phyloP scores from a whole-genome alignment of 2,113 vertebrate genomes.

The Phalacrocorax brasilianus region DNA sequence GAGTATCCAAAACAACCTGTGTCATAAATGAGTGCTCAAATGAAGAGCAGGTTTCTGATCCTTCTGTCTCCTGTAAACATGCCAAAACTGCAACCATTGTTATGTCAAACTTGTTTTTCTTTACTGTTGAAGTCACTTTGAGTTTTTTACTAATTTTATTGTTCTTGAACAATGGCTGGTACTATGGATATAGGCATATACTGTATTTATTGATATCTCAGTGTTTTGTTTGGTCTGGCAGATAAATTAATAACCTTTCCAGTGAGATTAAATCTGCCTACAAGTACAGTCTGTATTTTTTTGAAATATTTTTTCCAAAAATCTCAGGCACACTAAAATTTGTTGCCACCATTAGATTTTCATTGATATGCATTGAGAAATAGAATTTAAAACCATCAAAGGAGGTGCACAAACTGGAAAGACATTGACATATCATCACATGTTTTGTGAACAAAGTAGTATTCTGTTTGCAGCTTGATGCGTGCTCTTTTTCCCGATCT shows the following conservation, averaged over 20 bases:
- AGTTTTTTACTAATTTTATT: neutral
- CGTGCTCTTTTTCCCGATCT: neutral
- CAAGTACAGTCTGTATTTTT: neutral
- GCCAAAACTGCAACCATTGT: neutral
- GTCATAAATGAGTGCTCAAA: neutral
- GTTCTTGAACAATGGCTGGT: neutral
- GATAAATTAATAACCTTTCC: neutral
- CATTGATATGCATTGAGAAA: neutral
- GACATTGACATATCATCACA: neutral
- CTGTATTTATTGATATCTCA: neutral
- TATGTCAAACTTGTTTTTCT: neutral
- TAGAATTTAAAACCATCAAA: neutral
- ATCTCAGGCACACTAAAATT: neutral
- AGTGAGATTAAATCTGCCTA: neutral
- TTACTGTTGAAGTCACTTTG: neutral
- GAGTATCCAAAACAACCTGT: neutral
- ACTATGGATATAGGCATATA: neutral
- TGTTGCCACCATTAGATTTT: neutral
- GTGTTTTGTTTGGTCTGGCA: neutral
- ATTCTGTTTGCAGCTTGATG: neutral
- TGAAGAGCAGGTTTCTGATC: neutral
- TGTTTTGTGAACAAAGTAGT: neutral
- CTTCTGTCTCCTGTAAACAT: neutral
- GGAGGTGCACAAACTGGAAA: neutral
- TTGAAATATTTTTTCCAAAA: fast-evolving